Base-by-base conservation (phyloP, 2,888 invertebrate species). In the Brachylomia viminalis region DNA sequence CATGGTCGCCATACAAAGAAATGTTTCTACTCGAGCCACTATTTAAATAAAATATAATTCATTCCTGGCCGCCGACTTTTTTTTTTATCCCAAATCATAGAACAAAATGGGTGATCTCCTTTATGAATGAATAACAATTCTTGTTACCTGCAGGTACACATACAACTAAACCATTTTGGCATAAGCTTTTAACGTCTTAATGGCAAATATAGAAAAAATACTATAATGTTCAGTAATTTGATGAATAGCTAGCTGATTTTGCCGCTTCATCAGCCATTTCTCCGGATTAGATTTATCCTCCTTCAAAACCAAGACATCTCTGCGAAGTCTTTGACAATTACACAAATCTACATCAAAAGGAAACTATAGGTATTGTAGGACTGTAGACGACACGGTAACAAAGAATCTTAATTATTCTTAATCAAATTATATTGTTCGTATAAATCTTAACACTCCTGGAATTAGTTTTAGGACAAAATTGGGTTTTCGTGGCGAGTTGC, bases 391-490 rank as follows among this genome's bases (percentile, higher is more conserved):
- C 61, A 61, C 47, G n/a, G 59, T 49, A 69, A 81, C 80, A 81
- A 81, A 81, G 84, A 72, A 65, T 65, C 64, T 65, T 72, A 84
- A 81, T 81, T 65, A 84, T 79, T 84, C 68, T 84, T 72, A 84
- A 84, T 80, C 59, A 65, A 84, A 81, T 80, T 65, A 49, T 69
- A 84, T 79, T 80, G 72, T 72, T n/a, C 47, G 59, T 49, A 84
- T 80, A 84, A 84, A 81, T 80, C 65, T 79, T 72, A 79, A 80
- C 77, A 72, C 74, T 75, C 49, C 70, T 68, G 71, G 83, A 84
- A 87, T 88, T 87, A 85, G 81, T 82, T 82, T 82, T 77, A 78
- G 66, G 72, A n/a, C 49, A 33, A 75, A 74, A 56, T 78, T 75
- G 27, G 27, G 33, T 58, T 75, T 62, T 75, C 10, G 11, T 74